These are phyloP conservation scores for Myanophis thanlyinensis DNA, from an alignment of 2,113 vertebrate genomes.

Conservation along the genomic window DNA sequence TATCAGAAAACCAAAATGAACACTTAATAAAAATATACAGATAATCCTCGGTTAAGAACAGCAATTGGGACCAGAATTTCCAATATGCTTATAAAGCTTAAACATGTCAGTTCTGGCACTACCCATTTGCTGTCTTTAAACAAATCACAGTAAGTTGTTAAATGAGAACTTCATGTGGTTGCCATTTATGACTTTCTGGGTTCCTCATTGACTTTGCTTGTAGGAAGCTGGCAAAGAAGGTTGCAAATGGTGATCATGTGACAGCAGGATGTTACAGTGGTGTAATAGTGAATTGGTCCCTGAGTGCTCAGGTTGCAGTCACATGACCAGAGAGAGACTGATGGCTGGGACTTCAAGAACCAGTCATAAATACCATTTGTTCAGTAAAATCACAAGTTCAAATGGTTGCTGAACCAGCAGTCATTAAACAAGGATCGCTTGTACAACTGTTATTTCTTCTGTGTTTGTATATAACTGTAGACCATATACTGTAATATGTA, in stretches of 20 bases:
- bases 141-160: background rate
- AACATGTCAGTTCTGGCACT: background rate
- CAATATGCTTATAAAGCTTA: background rate
- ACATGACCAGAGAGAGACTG: background rate
- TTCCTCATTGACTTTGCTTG: background rate
- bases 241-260: background rate
- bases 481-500: background rate
- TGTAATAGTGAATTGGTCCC: background rate
- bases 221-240: background rate
- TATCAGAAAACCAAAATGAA: background rate
- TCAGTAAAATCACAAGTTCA: background rate
- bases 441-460: background rate
- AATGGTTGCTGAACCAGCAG: background rate
- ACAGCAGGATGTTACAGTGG: background rate
- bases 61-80: background rate
- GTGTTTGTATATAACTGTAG: background rate
- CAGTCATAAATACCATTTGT: background rate
- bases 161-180: background rate
- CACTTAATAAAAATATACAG: background rate
- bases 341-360: background rate
- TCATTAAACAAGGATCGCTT: accelerated
- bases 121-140: background rate
- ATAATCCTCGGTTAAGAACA: background rate
- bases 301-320: background rate
- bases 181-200: background rate